phyloP scores from a whole-genome alignment of 2,113 vertebrate genomes.

The Columbina picui region DNA sequence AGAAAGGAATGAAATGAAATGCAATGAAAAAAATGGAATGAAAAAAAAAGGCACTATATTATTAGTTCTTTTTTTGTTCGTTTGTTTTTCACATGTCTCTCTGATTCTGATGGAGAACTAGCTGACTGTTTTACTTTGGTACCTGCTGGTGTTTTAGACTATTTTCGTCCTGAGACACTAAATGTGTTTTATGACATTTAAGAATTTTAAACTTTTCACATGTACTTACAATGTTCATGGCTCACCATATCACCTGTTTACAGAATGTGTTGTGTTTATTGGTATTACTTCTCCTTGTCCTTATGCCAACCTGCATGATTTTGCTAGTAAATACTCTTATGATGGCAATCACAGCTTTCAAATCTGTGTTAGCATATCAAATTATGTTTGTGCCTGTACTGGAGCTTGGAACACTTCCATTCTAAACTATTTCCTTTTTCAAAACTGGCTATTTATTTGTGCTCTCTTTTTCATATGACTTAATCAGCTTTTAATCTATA shows the following conservation, averaged over 20 bases:
- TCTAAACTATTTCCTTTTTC: not conserved
- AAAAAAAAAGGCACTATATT: not conserved
- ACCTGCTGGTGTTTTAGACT: not conserved
- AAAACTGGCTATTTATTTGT: not conserved
- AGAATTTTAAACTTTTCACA: not conserved
- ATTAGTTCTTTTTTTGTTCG: not conserved
- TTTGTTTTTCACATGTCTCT: not conserved
- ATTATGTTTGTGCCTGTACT: not conserved
- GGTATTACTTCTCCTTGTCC: not conserved
- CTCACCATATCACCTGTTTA: not conserved
- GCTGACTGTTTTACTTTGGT: not conserved
- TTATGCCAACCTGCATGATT: not conserved
- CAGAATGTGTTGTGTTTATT: not conserved
- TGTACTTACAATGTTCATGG: not conserved
- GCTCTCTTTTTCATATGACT: not conserved
- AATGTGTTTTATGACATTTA: not conserved
- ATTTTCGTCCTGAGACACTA: not conserved
- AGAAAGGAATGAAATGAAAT: not conserved
- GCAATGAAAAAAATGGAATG: not conserved
- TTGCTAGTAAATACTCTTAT: not conserved
- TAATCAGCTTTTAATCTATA: conserved; percentile 13
- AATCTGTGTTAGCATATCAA: not conserved
- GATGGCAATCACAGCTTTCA: not conserved
- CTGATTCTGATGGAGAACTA: not conserved
- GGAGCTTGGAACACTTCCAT: not conserved